A percentile compares a stretch with the other conserved stretches of the same genome.
Conservation (phyloP, 2,888 invertebrate species). For the Macrophya annulata region DNA sequence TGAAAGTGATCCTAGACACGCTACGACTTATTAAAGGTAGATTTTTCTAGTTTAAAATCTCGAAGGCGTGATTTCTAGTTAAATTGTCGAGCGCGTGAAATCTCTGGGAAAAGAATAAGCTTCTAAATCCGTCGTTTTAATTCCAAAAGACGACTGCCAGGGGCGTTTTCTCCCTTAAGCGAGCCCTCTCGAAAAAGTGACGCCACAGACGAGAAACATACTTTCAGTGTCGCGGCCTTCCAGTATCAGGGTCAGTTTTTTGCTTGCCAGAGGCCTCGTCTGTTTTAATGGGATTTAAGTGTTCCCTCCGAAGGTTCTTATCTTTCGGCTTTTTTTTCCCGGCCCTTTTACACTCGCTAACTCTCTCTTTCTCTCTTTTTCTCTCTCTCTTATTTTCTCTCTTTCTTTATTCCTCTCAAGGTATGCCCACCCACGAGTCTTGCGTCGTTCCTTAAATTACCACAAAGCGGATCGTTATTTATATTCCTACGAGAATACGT, state of each 20-base stretch:
- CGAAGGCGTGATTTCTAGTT: neutral
- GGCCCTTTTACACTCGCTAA: slow-evolving; percentile 40
- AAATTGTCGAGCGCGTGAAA: neutral
- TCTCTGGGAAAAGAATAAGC: neutral
- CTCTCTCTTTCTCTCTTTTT: neutral
- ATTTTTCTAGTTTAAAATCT: neutral
- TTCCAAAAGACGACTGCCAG: slow-evolving; percentile 24
- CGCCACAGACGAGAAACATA: slow-evolving; percentile 41
- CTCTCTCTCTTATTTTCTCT: neutral
- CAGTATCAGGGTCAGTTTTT: slow-evolving; percentile 53
- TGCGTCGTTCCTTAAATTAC: slow-evolving; percentile 37
- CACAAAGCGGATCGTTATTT: slow-evolving; percentile 46
- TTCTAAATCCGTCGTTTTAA: slow-evolving; percentile 41
- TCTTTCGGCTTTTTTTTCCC: slow-evolving; percentile 18
- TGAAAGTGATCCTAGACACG: neutral
- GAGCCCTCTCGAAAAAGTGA: slow-evolving; percentile 4
- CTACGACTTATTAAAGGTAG: neutral
- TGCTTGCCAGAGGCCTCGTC: slow-evolving; percentile 49
- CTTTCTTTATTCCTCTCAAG: neutral
- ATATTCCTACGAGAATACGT: slow-evolving; percentile 36
- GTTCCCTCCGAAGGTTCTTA: slow-evolving; percentile 51
- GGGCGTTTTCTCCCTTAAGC: slow-evolving; percentile 43
- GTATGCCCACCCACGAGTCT: slow-evolving; percentile 47
- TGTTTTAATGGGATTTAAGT: slow-evolving; percentile 57
- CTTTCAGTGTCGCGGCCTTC: slow-evolving; percentile 43